A percentile compares a stretch with the other conserved stretches of the same genome.
phyloP scores from a whole-genome alignment of 1,140 invertebrate species.

The Rhysida immarginata region DNA sequence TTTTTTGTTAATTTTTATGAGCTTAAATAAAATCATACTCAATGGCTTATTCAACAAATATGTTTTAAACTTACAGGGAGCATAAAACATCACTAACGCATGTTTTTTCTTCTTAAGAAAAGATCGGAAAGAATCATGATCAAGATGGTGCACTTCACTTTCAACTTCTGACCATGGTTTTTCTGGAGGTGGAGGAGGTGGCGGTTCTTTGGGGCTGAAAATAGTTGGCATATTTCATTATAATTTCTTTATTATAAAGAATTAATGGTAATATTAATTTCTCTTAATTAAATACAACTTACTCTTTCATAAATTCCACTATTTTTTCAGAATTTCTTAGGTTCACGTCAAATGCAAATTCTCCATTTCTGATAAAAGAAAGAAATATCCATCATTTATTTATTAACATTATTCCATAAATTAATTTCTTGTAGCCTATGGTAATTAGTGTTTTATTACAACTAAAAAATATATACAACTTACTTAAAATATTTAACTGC shows the following conservation, averaged over 20 bases:
- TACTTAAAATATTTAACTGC: too few relatives aligned
- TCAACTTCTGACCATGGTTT: conserved; percentile 53
- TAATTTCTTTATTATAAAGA: neutral
- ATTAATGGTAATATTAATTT: neutral
- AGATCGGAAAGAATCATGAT: conserved; percentile 48
- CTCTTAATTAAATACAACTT: conserved; percentile 16
- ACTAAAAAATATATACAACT: too few relatives aligned
- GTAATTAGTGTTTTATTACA: too few relatives aligned
- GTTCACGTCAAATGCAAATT: conserved; percentile 57
- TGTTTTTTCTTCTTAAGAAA: conserved; percentile 51
- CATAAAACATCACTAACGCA: conserved; percentile 77
- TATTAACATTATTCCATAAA: too few relatives aligned
- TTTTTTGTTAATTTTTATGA: too few relatives aligned
- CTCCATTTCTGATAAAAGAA: conserved; percentile 36
- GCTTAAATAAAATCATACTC: too few relatives aligned
- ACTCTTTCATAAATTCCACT: conserved; percentile 61
- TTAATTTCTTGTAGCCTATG: too few relatives aligned
- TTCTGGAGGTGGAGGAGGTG: conserved; percentile 61
- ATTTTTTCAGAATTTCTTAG: conserved; percentile 58
- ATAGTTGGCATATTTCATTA: neutral
- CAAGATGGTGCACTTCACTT: conserved; percentile 57
- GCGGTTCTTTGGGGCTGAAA: conserved; percentile 48
- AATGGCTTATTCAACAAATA: conserved; percentile 14
- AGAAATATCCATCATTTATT: conserved; percentile 7
- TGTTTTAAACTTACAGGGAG: conserved; percentile 53